phyloP scores from a whole-genome alignment of 2,113 vertebrate genomes.

The Microcebus murinus region DNA sequence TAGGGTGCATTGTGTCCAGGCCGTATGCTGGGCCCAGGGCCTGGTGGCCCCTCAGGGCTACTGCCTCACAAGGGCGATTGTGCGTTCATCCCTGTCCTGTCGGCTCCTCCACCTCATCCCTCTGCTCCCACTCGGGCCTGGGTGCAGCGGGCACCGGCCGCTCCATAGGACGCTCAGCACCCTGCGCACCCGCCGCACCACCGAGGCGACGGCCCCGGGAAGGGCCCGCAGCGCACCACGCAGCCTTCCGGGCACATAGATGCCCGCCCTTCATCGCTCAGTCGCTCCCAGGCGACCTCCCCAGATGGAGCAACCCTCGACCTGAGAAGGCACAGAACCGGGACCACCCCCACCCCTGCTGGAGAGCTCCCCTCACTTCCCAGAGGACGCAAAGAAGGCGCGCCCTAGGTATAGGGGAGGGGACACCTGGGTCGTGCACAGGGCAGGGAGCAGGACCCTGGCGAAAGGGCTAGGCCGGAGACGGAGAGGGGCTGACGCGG shows the following conservation, averaged over 20 bases:
- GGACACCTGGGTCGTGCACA: neutral
- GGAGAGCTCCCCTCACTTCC: neutral
- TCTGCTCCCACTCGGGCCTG: neutral
- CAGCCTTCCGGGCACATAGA: conserved; percentile 55
- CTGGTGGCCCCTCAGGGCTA: neutral
- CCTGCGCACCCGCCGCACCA: neutral
- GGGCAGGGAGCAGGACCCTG: neutral
- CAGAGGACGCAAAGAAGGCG: neutral
- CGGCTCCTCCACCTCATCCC: neutral
- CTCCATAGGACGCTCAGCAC: neutral
- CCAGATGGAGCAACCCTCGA: neutral
- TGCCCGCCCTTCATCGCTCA: neutral
- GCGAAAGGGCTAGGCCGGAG: neutral
- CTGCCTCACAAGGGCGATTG: conserved; percentile 66
- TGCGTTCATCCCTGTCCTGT: conserved; percentile 65
- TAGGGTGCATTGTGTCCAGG: conserved; percentile 67
- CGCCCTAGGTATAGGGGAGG: neutral
- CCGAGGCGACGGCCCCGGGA: neutral
- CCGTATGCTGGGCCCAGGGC: conserved; percentile 15
- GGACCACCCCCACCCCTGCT: neutral
- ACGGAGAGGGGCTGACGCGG: neutral
- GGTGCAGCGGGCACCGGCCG: neutral
- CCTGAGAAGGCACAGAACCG: neutral
- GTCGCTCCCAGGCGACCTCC: neutral
- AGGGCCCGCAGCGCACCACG: neutral